Base-by-base conservation (phyloP, 2,888 invertebrate species). In the Desoria tigrina region DNA sequence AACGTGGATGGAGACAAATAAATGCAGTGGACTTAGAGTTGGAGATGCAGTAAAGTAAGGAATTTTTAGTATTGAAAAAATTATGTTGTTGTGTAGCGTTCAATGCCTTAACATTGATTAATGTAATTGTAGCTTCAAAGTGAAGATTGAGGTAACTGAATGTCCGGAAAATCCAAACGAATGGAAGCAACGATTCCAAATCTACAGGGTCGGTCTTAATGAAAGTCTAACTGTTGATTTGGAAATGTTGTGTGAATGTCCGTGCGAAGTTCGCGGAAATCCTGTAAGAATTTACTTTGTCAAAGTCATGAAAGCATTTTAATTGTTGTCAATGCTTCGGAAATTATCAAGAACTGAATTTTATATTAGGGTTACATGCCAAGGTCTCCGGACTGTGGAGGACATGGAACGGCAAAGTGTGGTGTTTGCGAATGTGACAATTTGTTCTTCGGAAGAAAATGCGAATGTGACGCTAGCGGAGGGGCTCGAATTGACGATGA, bases 1-100 rank as follows among this genome's bases (percentile, higher is more conserved):
- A 6, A 66, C 63, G 45, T 71, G 63, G 61, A 63, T 66, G 18
- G 76, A 89, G 78, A 94, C 93, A 0, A 90, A 90, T 78, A 91
- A 90, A 79, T 98, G 97, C 79, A 90, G 56, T 23, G 64, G 53
- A 16, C 50, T 68, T 1, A 14, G 63, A 54, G 62, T 63, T 4
- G 65, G 65, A 9, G 54, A 49, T 23, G 50, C 51, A n/a, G 55
- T 69, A 1, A 39, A 61, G 63, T 68, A 50, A 68, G 68, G 90
- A 4, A 18, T 16, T 39, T 9, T 16, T 9, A 39, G 39, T 39
- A 11, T 39, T 16, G 9, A 11, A 39, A n/a, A n/a, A n/a, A n/a
- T n/a, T 39, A 39, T 39, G 39, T 11, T 39, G 39, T 39, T 11
- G 39, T 39, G 39, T 16, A 39, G 39, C 39, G 9, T 39, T 39